Base-by-base conservation (phyloP, 2,888 invertebrate species). In the Congeria kusceri region DNA sequence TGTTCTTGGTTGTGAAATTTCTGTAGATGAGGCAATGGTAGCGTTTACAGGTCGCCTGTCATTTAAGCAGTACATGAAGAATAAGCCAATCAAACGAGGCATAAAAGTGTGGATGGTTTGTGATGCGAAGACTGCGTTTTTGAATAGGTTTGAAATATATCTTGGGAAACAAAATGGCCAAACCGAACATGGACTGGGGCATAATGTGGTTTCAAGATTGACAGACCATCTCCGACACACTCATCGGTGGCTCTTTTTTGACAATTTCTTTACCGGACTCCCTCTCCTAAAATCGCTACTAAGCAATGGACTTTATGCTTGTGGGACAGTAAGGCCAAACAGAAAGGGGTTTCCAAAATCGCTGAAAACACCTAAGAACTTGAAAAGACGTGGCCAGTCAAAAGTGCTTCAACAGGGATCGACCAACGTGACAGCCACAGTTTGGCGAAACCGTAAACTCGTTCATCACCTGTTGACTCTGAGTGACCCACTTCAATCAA, bases 381-480 rank as follows among this genome's bases (percentile, higher is more conserved):
- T 74, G 7, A 0, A 32, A 18, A 23, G 75, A 5, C 29, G 72
- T 0, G 78, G 78, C 0, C 61, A 68, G 5, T 65, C 53, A 23
- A 69, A 58, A 39, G 20, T 71, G 0, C 32, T 62, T 1, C 79
- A 79, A 53, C 66, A 63, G n/a, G 75, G 68, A 0, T 47, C 39
- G 1, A 28, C 66, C n/a, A 71, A 77, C 58, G n/a, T 73, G 25
- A 66, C 61, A 13, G 66, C 62, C 18, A 20, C 67, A n/a, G 66
- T 66, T 1, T 67, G 67, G 73, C 44, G 46, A 25, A 65, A 72
- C 25, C 56, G 27, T 15, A 4, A 20, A 18, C 59, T 47, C 1
- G 72, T 72, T 3, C 58, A 67, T n/a, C 62, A 69, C 47, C 49
- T 79, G 39, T 72, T 62, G 1, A 79, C 75, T 0, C 44, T 77